Evolutionary conservation across 2,113 vertebrate species (phyloP).

Genomic region (Baryphthengus martii): DNA sequence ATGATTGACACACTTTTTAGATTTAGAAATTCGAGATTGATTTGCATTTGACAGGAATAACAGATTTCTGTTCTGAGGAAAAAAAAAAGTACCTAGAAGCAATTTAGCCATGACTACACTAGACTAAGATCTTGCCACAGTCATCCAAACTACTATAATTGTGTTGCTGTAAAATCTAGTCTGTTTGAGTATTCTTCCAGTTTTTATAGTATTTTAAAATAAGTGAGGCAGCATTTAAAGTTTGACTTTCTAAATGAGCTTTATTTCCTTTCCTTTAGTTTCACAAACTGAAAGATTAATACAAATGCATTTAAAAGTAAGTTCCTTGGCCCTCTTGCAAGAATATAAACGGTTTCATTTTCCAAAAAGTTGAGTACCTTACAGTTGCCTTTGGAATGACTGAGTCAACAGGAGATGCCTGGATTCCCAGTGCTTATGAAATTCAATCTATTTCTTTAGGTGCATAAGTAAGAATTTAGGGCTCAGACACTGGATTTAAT

Average conservation of each 20-base stretch:
- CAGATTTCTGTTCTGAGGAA: not conserved
- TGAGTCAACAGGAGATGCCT: constrained; percentile 39
- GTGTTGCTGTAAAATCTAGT: not conserved
- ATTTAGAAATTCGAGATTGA: not conserved
- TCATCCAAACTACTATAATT: not conserved
- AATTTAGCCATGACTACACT: not conserved
- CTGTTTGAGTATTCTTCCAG: not conserved
- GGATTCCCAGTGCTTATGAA: constrained; percentile 23
- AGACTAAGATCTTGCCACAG: not conserved
- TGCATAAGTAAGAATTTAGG: not conserved
- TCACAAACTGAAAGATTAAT: not conserved
- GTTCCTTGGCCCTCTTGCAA: not conserved
- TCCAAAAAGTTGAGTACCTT: not conserved
- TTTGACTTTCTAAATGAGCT: not conserved
- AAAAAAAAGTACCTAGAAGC: not conserved
- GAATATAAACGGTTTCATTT: constrained; percentile 13
- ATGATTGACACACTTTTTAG: not conserved
- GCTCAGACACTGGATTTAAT: not conserved
- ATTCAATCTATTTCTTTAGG: constrained; percentile 54
- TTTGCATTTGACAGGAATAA: not conserved
- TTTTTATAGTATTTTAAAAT: not conserved
- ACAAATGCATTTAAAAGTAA: not conserved
- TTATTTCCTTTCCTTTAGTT: not conserved
- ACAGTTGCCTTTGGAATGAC: constrained; percentile 3
- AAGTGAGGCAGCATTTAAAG: not conserved